Percentiles rank a stretch among this genome's conserved stretches.
phyloP scores from a whole-genome alignment of 92 coral and sea anemone species.

The Metridium senile region DNA sequence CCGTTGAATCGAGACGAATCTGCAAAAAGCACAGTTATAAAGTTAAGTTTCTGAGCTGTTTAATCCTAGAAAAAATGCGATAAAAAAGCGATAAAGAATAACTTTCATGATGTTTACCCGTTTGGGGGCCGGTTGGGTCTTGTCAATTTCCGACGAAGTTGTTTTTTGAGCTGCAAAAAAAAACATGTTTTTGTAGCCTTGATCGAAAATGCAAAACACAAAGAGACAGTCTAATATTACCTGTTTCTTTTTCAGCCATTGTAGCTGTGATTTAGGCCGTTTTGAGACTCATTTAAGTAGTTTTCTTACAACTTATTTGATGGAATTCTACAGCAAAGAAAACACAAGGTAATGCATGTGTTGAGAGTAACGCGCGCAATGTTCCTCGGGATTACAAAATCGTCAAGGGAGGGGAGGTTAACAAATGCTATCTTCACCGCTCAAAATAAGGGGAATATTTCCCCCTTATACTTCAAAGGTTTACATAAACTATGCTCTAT shows the following conservation, averaged over 20 bases:
- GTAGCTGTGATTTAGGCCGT: constrained; percentile 26
- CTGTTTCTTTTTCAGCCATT: constrained; percentile 87
- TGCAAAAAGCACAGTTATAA: constrained; percentile 15
- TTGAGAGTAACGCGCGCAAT: constrained; percentile 40
- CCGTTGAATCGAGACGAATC: constrained; percentile 72
- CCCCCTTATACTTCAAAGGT: too few relatives aligned
- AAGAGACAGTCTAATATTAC: constrained; percentile 28
- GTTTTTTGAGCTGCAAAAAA: constrained; percentile 65
- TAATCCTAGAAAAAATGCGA: not conserved
- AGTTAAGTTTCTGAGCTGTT: not conserved
- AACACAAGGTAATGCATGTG: constrained; percentile 47
- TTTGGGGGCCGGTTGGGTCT: constrained; percentile 69
- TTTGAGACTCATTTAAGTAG: constrained; percentile 40
- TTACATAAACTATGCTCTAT: too few relatives aligned
- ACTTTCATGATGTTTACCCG: constrained; percentile 55
- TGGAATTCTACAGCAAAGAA: constrained; percentile 17
- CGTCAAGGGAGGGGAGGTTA: constrained; percentile 21
- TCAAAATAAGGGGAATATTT: too few relatives aligned
- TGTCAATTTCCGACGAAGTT: constrained; percentile 53
- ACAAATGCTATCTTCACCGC: not conserved
- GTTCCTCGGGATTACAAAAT: constrained; percentile 28
- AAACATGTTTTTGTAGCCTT: constrained; percentile 16
- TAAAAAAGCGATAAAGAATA: not conserved
- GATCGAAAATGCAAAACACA: not conserved
- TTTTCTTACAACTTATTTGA: constrained; percentile 3